Base-by-base conservation (phyloP, 2,888 invertebrate species). In the Drepanosiphum platanoidis region DNA sequence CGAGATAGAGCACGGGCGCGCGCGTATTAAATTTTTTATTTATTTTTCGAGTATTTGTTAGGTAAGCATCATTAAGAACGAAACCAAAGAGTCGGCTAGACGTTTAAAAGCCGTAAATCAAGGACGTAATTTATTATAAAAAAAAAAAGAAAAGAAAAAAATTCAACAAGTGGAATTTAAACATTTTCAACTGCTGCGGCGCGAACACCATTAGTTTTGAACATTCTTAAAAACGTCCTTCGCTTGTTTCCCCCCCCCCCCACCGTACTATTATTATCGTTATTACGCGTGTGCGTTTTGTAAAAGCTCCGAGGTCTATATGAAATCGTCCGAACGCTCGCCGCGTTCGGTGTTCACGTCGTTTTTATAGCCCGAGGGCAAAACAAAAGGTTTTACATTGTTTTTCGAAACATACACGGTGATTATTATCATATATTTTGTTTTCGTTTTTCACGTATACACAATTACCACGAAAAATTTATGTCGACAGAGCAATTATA, bases 31-130 rank as follows among this genome's bases (percentile, higher is more conserved):
- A n/a, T n/a, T n/a, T n/a, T 2, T 64, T 30, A 64, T 64, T 3
- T 58, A 15, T 42, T 18, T 66, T 22, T n/a, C 4, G 15, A 66
- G 32, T 66, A 32, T 66, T 32, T 36, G 36, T 61, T 61, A n/a
- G 58, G 61, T 36, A 77, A 77, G 36, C 61, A 61, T 39, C 58
- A 77, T 77, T 77, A 77, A 77, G 15, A 58, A 58, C 9, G 18
- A 39, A 66, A 66, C 66, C 32, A 15, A 66, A n/a, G 4, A 61
- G 32, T 13, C 30, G 39, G 18, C 52, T 75, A 61, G 1, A 75
- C 58, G 61, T 36, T n/a, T 52, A 36, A 77, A 58, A 39, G 15
- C 3, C 39, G 39, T 61, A 27, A 77, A 36, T 77, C 30, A 39
- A 77, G 58, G 5, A 34, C 36, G 18, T 18, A 36, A 61, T 61